Conservation (phyloP, 1,140 invertebrate species). For the Ctenoplectra terminalis region DNA sequence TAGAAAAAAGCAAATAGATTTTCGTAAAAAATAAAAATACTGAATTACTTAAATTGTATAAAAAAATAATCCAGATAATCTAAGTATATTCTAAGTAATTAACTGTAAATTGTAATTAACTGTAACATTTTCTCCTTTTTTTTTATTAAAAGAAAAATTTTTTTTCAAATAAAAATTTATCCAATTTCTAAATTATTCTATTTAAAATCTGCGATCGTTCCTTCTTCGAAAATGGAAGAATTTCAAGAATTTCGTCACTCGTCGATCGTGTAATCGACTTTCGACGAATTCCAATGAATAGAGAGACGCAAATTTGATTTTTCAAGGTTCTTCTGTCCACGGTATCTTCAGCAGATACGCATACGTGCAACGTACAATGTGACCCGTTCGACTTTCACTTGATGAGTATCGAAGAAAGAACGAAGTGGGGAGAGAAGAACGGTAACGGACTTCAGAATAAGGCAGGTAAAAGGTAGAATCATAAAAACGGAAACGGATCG, state of each 20-base stretch:
- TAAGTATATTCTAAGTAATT: no score
- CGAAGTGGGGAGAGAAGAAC: slow-evolving; percentile 16
- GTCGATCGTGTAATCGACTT: not conserved
- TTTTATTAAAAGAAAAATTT: not conserved
- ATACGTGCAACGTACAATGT: slow-evolving; percentile 17
- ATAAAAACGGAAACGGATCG: slow-evolving; percentile 29
- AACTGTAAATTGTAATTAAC: no score
- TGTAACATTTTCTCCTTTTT: no score
- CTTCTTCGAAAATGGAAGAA: slow-evolving; percentile 6
- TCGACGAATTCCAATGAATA: not conserved
- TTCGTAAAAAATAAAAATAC: not conserved
- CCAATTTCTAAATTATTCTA: not conserved
- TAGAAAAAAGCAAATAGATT: not conserved
- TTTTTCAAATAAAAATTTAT: not conserved
- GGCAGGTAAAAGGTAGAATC: slow-evolving; percentile 4
- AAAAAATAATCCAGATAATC: no score
- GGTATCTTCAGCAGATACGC: not conserved
- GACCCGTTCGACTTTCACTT: slow-evolving; percentile 59
- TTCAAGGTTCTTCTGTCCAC: not conserved
- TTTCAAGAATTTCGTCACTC: not conserved
- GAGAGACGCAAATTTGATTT: not conserved
- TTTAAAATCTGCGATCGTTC: not conserved
- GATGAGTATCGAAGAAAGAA: not conserved
- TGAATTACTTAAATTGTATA: no score
- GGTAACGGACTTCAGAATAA: slow-evolving; percentile 23